Conservation (phyloP, 2,888 invertebrate species). For the Drosophila neonasuta region DNA sequence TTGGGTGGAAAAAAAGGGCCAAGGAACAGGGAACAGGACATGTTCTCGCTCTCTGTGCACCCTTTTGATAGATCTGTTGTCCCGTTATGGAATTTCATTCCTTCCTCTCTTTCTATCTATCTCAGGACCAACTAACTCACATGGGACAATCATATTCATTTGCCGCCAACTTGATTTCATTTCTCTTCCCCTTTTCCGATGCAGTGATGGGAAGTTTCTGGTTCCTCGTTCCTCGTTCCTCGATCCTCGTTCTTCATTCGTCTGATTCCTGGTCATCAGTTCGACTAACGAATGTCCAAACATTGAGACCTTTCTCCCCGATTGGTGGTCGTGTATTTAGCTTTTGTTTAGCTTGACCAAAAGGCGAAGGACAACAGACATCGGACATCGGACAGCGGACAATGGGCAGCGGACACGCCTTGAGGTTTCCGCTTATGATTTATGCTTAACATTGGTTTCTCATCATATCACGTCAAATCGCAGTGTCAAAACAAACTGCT, state of each 20-base stretch:
- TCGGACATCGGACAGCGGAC: not conserved
- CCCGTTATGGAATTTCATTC: slow-evolving; percentile 1
- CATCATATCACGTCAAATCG: slow-evolving; percentile 48
- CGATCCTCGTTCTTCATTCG: too few relatives aligned
- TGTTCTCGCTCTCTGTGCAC: slow-evolving; percentile 21
- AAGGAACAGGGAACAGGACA: slow-evolving; percentile 50
- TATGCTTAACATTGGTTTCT: slow-evolving; percentile 39
- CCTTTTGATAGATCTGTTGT: slow-evolving; percentile 62
- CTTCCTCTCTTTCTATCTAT: not conserved
- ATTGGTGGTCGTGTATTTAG: slow-evolving; percentile 5
- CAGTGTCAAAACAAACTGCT: slow-evolving; percentile 61
- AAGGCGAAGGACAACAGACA: not conserved
- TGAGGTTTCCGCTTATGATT: slow-evolving; percentile 44
- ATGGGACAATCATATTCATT: slow-evolving; percentile 28
- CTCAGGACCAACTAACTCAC: not conserved
- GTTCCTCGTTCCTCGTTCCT: not conserved
- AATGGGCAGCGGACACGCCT: slow-evolving; percentile 31
- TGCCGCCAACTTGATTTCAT: slow-evolving; percentile 60
- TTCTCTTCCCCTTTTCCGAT: slow-evolving; percentile 1
- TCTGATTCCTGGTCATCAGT: slow-evolving; percentile 5
- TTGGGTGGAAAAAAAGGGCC: slow-evolving; percentile 10
- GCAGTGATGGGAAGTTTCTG: slow-evolving; percentile 9
- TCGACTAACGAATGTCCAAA: slow-evolving; percentile 42
- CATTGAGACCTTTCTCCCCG: slow-evolving; percentile 29
- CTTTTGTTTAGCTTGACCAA: slow-evolving; percentile 47